Evolutionary conservation across 2,113 vertebrate genomes (phyloP), one percentile per base, ranked within the genome.

Genomic region (Caranx ignobilis): DNA sequence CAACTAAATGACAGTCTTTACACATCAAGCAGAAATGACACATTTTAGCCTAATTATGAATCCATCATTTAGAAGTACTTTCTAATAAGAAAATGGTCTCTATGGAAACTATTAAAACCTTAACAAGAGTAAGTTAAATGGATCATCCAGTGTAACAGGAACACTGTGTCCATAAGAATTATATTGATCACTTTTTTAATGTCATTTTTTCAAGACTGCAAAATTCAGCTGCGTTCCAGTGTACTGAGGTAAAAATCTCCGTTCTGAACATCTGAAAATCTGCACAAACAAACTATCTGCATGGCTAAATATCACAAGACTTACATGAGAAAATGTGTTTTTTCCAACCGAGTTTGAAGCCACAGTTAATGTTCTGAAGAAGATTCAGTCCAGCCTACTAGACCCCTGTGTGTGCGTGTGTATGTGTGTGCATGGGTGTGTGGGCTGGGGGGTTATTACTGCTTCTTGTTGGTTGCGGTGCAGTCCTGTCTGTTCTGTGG

Each of bases 401-500:
- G 72, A 66, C 35, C 79, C 57, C 32, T 64, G 48, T 83, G 61
- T 64, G 64, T 84, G 69, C 55, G 48, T 69, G 64, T 61, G 18
- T 63, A 3, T 54, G 75, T 82, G 72, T 85, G 71, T 56, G 66
- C 41, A 43, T 61, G 75, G 41, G 73, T 77, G 87, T 84, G 78
- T 78, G 88, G 79, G 79, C 52, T 70, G 77, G 75, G 43, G 71
- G 68, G 66, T 81, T 91, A 84, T 91, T 90, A 86, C 87, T 87
- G 74, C 86, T 84, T 71, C 85, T 90, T 81, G 71, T 86, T 91
- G 88, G 86, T 92, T 90, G 91, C 67, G 55, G 88, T 56, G 60
- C 65, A 81, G 87, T 85, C 75, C 71, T 85, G 89, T 91, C 85
- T 93, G 89, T 94, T 90, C 91, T 93, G 94, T 91, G 87, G 91